phyloP scores from a whole-genome alignment of 1,140 invertebrate genomes.

The Ganaspis sp. region DNA sequence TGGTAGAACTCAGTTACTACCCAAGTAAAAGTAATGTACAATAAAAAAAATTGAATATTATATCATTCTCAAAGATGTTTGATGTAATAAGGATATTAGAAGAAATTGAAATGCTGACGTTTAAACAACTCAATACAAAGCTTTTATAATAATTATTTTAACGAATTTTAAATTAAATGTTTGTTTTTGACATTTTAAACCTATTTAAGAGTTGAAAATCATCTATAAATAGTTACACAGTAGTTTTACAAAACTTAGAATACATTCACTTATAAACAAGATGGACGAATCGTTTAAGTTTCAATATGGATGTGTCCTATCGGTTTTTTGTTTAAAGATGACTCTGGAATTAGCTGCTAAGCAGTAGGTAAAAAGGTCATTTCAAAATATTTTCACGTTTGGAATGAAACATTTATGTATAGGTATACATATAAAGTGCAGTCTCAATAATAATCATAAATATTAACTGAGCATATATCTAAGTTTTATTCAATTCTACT shows the following conservation, averaged over 20 bases:
- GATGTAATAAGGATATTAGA: background rate
- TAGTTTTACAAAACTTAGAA: constrained; percentile 5
- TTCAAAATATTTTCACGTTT: background rate
- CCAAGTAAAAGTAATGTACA: background rate
- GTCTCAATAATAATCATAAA: background rate
- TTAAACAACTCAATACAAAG: background rate
- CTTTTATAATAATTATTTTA: background rate
- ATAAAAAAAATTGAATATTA: background rate
- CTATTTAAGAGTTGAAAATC: background rate
- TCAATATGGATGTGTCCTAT: background rate
- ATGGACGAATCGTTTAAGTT: background rate
- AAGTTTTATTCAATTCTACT: background rate
- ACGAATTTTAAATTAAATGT: background rate
- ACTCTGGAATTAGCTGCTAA: background rate
- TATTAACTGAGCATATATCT: background rate
- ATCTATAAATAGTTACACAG: background rate
- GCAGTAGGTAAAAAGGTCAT: background rate
- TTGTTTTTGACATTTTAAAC: background rate
- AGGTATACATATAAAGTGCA: no score
- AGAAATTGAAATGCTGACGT: no score
- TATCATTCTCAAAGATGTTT: background rate
- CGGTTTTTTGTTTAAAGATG: background rate
- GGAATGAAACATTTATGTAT: background rate
- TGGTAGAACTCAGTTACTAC: background rate
- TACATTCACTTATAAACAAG: background rate